Base-by-base conservation (phyloP, 1,140 invertebrate species). In the Aphelenchoides avenae region DNA sequence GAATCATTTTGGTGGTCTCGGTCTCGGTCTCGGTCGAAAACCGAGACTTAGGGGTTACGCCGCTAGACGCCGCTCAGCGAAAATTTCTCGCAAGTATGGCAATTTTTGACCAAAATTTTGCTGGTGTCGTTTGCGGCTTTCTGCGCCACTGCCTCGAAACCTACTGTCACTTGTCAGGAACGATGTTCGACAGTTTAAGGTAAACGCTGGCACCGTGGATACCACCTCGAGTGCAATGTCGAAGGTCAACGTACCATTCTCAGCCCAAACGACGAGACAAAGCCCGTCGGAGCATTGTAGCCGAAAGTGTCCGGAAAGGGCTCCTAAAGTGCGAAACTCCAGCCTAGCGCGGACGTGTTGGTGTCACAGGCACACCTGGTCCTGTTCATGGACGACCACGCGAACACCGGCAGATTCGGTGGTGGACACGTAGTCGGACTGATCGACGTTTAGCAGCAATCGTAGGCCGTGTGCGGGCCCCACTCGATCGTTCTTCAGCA, bases 181-280 rank as follows among this genome's bases (percentile, higher is more conserved):
- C 24, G 37, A 18, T 39, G 15, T 1, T 1, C 15, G 37, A 39
- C 3, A 39, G 24, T 3, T 36, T 13, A 36, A n/a, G 13, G 34
- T 36, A 15, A 3, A 18, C 18, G 24, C 18, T 1, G 3, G 24
- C 15, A 18, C 24, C 1, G 37, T 39, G 15, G 7, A 49, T 15
- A 44, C 13, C 37, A 22, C 53, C 24, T 13, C 20, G 13, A 13
- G 53, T 49, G 44, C 13, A 52, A 52, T n/a, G n/a, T n/a, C 47
- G 47, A 24, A 3, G 1, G 7, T 18, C 18, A 22, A 34, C 13
- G 24, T 33, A 70, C 71, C 48, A 72, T 43, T 55, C 58, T 47
- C 11, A 72, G 46, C 7, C 70, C 70, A 60, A 72, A 72, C 22
- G 70, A 72, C 0, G 71, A 75, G n/a, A 72, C 63, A 52, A 77